phyloP scores from a whole-genome alignment of 1,140 invertebrate species.

The Caenorhabditis brenneri region DNA sequence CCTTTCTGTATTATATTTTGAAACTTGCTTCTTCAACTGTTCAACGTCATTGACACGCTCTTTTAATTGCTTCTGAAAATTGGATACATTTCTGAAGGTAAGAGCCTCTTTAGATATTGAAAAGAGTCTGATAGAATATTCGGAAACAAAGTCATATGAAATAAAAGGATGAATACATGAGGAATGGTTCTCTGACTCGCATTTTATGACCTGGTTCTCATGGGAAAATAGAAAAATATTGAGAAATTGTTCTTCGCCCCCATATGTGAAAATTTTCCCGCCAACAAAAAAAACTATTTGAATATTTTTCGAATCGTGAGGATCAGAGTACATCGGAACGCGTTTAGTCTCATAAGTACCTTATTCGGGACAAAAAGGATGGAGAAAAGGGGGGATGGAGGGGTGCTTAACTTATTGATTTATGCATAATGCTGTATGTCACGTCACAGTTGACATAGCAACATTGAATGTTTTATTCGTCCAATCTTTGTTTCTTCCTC shows the following conservation, averaged over 20 bases:
- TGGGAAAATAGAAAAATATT: not conserved
- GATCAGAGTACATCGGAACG: constrained; percentile 1
- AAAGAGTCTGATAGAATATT: not conserved
- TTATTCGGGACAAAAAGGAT: constrained; percentile 2
- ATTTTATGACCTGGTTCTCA: not conserved
- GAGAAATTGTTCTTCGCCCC: not conserved
- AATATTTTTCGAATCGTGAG: not conserved
- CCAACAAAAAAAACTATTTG: not conserved
- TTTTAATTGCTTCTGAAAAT: constrained; percentile 55
- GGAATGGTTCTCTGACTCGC: no score
- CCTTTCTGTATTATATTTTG: constrained; percentile 53
- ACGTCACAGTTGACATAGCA: not conserved
- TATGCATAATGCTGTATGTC: not conserved
- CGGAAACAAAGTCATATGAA: not conserved
- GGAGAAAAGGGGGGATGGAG: not conserved
- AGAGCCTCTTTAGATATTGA: not conserved
- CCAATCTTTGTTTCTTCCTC: not conserved
- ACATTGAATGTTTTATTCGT: not conserved
- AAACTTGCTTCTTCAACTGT: constrained; percentile 54
- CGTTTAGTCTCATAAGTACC: constrained; percentile 27
- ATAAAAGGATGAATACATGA: no score
- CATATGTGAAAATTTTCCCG: no score
- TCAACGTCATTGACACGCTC: constrained; percentile 53
- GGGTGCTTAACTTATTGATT: constrained; percentile 10
- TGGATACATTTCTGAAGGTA: not conserved